Evolutionary conservation across 1,140 invertebrate species (phyloP).

Genomic region (Uloborus diversus): DNA sequence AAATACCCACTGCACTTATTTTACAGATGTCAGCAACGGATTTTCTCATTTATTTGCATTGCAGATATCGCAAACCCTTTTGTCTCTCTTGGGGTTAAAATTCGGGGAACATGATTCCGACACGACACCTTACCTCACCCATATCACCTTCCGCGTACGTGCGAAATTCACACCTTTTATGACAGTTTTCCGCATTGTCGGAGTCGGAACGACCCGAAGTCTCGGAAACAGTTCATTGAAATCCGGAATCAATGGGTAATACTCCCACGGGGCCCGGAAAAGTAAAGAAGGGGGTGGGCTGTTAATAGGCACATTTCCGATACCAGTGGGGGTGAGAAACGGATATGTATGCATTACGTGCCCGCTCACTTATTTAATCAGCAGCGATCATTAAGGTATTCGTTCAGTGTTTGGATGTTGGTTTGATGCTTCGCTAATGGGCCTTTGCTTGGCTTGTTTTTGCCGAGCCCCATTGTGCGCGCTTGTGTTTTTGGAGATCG

Average conservation of each 20-base stretch:
- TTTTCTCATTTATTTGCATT: too few relatives aligned
- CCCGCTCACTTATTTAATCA: conserved; percentile 34
- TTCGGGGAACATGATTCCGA: too few relatives aligned
- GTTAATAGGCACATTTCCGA: conserved; percentile 38
- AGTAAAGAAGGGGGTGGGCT: conserved; percentile 2
- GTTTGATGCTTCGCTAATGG: conserved; percentile 21
- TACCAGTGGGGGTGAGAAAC: neutral
- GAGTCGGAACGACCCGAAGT: neutral
- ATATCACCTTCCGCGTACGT: conserved; percentile 46
- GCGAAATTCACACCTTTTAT: too few relatives aligned
- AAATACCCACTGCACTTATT: too few relatives aligned
- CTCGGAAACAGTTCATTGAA: conserved; percentile 19
- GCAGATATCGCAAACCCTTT: too few relatives aligned
- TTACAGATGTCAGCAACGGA: too few relatives aligned
- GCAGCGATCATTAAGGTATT: neutral
- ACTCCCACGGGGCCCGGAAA: conserved; percentile 35
- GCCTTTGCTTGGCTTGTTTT: conserved; percentile 1
- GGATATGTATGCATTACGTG: conserved; percentile 8
- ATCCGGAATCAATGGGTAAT: conserved; percentile 32
- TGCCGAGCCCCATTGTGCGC: too few relatives aligned
- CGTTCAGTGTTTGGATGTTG: conserved; percentile 15
- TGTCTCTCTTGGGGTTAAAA: too few relatives aligned
- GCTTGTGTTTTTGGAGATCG: neutral
- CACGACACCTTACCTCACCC: conserved; percentile 29
- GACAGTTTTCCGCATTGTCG: neutral